These are phyloP conservation scores for Heliconius cydno DNA, from an alignment of 2,888 invertebrate species.

Conservation along the genomic window DNA sequence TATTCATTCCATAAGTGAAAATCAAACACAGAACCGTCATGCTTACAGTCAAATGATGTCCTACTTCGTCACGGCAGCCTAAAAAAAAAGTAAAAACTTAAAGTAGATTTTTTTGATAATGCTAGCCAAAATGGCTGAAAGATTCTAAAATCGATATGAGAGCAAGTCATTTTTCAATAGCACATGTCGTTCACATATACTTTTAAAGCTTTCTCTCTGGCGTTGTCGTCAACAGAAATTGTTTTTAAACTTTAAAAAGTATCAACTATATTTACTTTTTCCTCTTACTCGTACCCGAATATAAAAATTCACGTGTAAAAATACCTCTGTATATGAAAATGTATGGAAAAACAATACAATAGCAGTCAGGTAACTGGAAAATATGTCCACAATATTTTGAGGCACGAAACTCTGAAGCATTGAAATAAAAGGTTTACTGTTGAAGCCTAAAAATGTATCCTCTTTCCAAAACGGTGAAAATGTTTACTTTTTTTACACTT, in stretches of 20 bases:
- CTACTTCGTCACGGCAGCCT: too few species aligned
- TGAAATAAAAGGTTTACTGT: slow-evolving; percentile 29
- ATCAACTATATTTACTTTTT: slow-evolving; percentile 6
- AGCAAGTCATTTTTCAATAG: neutral
- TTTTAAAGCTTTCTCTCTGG: neutral
- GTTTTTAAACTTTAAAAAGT: neutral
- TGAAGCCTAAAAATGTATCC: slow-evolving; percentile 17
- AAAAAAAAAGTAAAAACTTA: too few species aligned
- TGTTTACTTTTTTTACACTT: neutral
- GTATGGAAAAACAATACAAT: slow-evolving; percentile 23
- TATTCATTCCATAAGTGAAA: neutral
- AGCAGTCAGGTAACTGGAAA: slow-evolving; percentile 8
- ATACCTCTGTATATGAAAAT: slow-evolving; percentile 15
- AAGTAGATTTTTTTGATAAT: neutral
- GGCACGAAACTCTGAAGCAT: slow-evolving; percentile 13
- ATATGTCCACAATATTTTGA: slow-evolving; percentile 22
- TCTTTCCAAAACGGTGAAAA: neutral
- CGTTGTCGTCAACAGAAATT: neutral
- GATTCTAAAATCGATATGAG: neutral
- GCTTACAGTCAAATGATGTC: too few species aligned
- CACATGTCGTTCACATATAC: neutral
- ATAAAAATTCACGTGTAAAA: slow-evolving; percentile 20
- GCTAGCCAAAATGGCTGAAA: neutral
- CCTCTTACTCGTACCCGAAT: slow-evolving; percentile 1
- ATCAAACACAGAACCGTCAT: too few species aligned